Base-by-base conservation (phyloP, 1,140 invertebrate genomes). In the Platyura marginata region DNA sequence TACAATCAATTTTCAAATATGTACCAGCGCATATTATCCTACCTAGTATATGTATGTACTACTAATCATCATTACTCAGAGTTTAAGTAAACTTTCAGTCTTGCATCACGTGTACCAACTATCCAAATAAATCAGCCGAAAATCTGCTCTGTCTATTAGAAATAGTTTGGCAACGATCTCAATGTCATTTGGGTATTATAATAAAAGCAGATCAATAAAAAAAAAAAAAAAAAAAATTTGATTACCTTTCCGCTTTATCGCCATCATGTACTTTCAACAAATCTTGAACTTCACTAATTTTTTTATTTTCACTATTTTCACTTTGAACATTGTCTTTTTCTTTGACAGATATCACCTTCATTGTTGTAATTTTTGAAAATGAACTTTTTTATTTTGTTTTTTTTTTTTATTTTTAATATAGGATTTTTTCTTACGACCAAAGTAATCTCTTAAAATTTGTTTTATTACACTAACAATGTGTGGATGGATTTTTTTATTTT, bases 291-390 rank as follows among this genome's bases (percentile, higher is more conserved):
- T 29, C 25, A 36, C 34, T 36, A 6, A 18, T n/a, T 11, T 36
- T 36, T 9, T 36, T 18, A 36, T 16, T 16, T 5, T 36, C 15
- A 6, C 6, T 16, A 36, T 36, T 36, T 11, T 36, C 9, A 10
- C 6, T 9, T 36, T n/a, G 9, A 6, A 9, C 34, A 36, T n/a
- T 36, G 5, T 36, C 34, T 6, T 36, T 36, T 8, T 29, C n/a
- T 29, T 8, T 29, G 6, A 29, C 13, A 29, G 13, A 8, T 13
- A 29, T 59, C 57, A 13, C 53, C 51, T 19, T 52, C 40, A 42
- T 56, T 58, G 9, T n/a, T n/a, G n/a, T n/a, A n/a, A n/a, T n/a
- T n/a, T n/a, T n/a, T n/a, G n/a, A n/a, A n/a, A n/a, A n/a, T n/a
- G n/a, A n/a, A n/a, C n/a, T n/a, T n/a, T n/a, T n/a, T n/a, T n/a